Conservation (phyloP, 2,113 vertebrate species). For the Tachysurus vachellii region DNA sequence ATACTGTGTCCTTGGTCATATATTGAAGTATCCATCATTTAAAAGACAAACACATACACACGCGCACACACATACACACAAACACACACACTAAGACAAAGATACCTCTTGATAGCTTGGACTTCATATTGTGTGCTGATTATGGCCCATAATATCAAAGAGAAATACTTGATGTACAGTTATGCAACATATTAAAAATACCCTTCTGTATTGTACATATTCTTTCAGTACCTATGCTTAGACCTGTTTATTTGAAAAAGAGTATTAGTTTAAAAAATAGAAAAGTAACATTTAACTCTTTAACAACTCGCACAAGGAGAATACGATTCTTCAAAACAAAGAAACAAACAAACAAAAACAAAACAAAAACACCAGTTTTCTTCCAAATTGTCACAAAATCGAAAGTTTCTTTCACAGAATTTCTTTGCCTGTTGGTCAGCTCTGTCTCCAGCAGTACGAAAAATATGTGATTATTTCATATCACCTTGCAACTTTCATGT, state of each 20-base stretch:
- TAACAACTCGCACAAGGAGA: constrained; percentile 27
- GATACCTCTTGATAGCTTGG: constrained; percentile 3
- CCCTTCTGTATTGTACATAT: constrained; percentile 29
- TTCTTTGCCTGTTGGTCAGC: constrained; percentile 16
- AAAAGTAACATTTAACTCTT: constrained; percentile 39
- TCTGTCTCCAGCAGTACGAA: constrained; percentile 42
- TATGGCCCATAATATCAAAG: constrained; percentile 41
- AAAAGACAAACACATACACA: constrained; percentile 11
- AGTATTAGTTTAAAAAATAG: constrained; percentile 42
- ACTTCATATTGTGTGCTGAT: constrained; percentile 27
- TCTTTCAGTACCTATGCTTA: constrained; percentile 16
- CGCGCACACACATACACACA: constrained; percentile 3
- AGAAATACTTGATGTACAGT: constrained; percentile 39
- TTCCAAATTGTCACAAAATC: background rate
- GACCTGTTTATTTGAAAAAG: constrained; percentile 35
- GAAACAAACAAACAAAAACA: background rate
- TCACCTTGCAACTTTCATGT: constrained; percentile 27
- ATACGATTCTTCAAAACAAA: background rate
- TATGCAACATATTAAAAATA: constrained; percentile 48
- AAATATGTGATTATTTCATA: constrained; percentile 49
- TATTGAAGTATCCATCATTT: constrained; percentile 7
- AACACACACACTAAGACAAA: constrained; percentile 10
- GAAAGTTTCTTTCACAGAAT: constrained; percentile 15
- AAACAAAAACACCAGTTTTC: background rate
- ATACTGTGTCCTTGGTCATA: background rate